Conservation (phyloP, 2,888 invertebrate species). For the Laspeyria flexula region DNA sequence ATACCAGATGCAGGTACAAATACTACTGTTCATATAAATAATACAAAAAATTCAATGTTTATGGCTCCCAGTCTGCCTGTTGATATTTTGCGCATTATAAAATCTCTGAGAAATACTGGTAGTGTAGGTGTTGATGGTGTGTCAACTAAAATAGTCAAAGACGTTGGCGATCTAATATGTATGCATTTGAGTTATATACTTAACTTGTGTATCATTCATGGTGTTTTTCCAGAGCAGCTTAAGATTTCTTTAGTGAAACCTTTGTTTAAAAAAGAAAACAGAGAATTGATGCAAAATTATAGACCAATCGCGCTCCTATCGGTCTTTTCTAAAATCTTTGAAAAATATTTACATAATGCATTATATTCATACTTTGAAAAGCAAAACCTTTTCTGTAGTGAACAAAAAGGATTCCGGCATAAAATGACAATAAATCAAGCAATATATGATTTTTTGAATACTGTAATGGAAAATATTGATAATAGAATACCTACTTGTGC, state of each 20-base stretch:
- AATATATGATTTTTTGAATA: no score
- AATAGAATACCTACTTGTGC: no score
- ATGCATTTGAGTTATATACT: slow-evolving; percentile 7
- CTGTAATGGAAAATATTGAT: no score
- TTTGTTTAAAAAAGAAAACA: not conserved
- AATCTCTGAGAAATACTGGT: not conserved
- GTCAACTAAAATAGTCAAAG: slow-evolving; percentile 9
- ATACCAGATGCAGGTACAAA: not conserved
- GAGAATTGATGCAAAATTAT: not conserved
- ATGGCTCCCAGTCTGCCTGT: not conserved
- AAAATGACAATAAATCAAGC: no score
- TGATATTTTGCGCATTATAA: not conserved
- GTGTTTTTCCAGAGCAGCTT: not conserved
- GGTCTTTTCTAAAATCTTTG: not conserved
- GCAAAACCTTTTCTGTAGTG: no score
- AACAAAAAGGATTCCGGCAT: no score
- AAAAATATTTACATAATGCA: not conserved
- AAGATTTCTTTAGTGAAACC: not conserved
- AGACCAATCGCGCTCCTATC: not conserved
- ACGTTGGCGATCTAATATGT: not conserved
- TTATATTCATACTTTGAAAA: not conserved
- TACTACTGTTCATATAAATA: not conserved
- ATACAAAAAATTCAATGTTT: not conserved
- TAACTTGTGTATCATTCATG: slow-evolving; percentile 6
- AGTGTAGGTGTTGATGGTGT: slow-evolving; percentile 9